Evolutionary conservation across 2,888 invertebrate genomes (phyloP).

Genomic region (Diplolepis rosae): DNA sequence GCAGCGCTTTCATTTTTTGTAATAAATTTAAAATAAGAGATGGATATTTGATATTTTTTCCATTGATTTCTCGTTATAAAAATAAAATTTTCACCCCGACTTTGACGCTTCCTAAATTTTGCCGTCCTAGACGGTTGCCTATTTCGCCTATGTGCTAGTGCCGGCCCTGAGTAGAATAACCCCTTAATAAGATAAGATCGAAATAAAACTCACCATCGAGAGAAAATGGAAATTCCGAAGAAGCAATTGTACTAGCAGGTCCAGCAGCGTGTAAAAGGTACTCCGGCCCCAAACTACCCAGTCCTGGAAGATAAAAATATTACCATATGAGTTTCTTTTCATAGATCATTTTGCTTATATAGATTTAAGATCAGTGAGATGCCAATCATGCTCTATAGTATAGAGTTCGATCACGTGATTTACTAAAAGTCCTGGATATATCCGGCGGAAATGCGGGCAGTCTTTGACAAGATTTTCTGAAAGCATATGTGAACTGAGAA

Average conservation of each 20-base stretch:
- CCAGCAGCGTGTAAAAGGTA: slow-evolving; percentile 73
- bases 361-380: background rate
- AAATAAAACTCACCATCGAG: slow-evolving; percentile 83
- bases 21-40: no score
- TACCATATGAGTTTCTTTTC: background rate
- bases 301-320: slow-evolving; percentile 58
- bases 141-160: no score
- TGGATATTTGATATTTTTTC: no score
- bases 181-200: background rate
- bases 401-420: slow-evolving; percentile 35
- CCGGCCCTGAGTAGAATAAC: no score
- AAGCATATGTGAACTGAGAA: slow-evolving; percentile 30
- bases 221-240: slow-evolving; percentile 92
- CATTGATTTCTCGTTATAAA: no score
- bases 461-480: slow-evolving; percentile 39
- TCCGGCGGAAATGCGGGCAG: slow-evolving; percentile 69
- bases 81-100: no score
- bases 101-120: no score
- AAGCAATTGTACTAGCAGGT: slow-evolving; percentile 84
- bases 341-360: background rate
- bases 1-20: no score
- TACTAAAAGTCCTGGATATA: slow-evolving; percentile 38
- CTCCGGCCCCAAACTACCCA: slow-evolving; percentile 73
- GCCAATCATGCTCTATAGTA: background rate
- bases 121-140: no score